Evolutionary conservation across 1,140 invertebrate species (phyloP).

Genomic region (Mylabris phalerata): DNA sequence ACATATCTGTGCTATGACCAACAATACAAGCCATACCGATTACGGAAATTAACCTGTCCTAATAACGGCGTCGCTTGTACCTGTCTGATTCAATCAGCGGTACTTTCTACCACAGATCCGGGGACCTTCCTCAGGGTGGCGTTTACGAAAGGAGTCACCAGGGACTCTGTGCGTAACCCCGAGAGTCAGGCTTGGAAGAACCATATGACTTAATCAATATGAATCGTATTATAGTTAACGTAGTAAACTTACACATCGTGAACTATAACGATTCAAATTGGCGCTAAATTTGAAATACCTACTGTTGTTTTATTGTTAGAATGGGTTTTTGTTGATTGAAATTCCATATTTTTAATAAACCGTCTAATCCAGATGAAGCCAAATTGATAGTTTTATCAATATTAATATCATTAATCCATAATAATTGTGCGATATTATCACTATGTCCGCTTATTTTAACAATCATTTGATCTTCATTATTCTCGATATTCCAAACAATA

Average conservation of each 20-base stretch:
- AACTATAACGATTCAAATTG: constrained; percentile 2
- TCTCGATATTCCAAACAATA: constrained; percentile 36
- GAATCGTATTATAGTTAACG: background rate
- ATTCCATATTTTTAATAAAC: constrained; percentile 34
- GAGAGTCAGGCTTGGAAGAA: constrained; percentile 10
- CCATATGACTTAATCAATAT: background rate
- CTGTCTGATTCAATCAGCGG: constrained; percentile 12
- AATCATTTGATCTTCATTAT: constrained; percentile 30
- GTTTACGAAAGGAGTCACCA: constrained; percentile 1
- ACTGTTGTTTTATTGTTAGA: constrained; percentile 31
- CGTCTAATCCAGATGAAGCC: constrained; percentile 36
- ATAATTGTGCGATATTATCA: constrained; percentile 31
- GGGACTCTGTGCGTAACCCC: constrained; percentile 15
- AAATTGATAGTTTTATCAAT: constrained; percentile 25
- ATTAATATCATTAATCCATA: constrained; percentile 34
- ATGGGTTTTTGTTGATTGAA: constrained; percentile 21
- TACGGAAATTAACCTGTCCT: constrained; percentile 4
- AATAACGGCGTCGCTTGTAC: background rate
- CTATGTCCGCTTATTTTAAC: constrained; percentile 29
- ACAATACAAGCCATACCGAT: constrained; percentile 6
- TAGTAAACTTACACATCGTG: background rate
- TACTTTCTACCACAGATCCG: constrained; percentile 22
- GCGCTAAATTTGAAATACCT: constrained; percentile 9
- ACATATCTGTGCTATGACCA: constrained; percentile 18
- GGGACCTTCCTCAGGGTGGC: constrained; percentile 17